Evolutionary conservation across 2,113 vertebrate species (phyloP), one percentile per base, ranked within the genome.

Genomic region (Morone chrysops): DNA sequence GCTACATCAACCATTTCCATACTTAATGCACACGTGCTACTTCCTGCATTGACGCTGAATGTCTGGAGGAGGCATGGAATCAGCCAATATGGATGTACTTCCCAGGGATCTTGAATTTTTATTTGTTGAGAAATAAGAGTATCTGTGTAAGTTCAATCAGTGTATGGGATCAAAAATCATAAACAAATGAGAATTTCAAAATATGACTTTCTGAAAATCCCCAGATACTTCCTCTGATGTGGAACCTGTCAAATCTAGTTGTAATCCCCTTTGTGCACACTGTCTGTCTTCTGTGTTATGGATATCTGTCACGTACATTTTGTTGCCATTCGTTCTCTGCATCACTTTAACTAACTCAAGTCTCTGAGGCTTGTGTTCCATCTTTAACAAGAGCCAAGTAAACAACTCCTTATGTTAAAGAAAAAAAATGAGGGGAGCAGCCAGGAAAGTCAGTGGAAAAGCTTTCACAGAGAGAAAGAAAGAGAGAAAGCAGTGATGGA

Each of bases 381-480:
- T 70, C 80, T 88, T 87, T 78, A 90, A 71, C 81, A 56, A 86
- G 81, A 84, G 84, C 84, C 75, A 73, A 78, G 73, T 92, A 92
- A 94, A 90, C 89, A 90, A 79, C 81, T 87, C 86, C 84, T 86
- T 80, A 91, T 86, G 90, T 85, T 80, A 79, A 83, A 85, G 67
- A 17, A 71, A 67, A 70, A 67, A 67, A 72, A 67, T 2, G 22
- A 81, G 73, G 1, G 31, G 54, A 81, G 47, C 61, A 45, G 88
- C 79, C 78, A 56, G 74, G 86, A 83, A 87, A 80, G 80, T 89
- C 63, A 76, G 70, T 65, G 72, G 69, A 79, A 89, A 90, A 75
- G 67, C 53, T 87, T 92, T 78, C 62, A 72, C 45, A 63, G 54
- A 59, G 65, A 81, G 75, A 87, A 69, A 72, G 54, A 78, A 53